Evolutionary conservation across 2,888 invertebrate species (phyloP), one percentile per base, ranked within the genome.

Genomic region (Phaonia tiefii): DNA sequence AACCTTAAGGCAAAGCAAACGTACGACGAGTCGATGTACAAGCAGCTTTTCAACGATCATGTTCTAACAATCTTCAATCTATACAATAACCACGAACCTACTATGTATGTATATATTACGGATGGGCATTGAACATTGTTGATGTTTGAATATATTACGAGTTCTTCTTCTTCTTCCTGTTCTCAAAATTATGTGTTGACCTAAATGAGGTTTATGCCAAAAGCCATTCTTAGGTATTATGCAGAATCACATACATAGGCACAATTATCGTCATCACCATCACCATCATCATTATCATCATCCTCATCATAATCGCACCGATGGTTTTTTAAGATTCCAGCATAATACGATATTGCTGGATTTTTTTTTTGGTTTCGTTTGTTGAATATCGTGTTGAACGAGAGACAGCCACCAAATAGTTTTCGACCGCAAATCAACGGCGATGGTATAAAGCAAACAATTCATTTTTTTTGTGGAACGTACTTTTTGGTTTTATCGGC

Each of bases 141-240:
- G n/a, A n/a, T 44, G 13, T 44, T 49, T 49, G 20, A 10, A 13
- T 17, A 8, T 5, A 37, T 37, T 15, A 4, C 17, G 15, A 3
- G 37, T 60, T 60, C 17, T 60, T 39, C 37, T n/a, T 11, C 22
- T 60, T 37, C 1, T 15, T 15, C 15, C 7, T 15, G 31, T 31
- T 31, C 8, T 22, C 39, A 63, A 63, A 63, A 39, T 63, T 63
- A 63, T 63, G 63, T 63, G 42, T 63, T 75, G 81, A 75, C 81
- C 81, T 72, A 72, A 81, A 81, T 81, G 78, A 81, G 75, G 72
- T 69, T 58, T 56, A 72, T 42, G 78, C 81, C 60, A 46, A 60
- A 66, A 60, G 71, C 77, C 63, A 63, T 42, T 31, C 31, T 31
- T 31, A 31, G 31, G 31, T 31, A 42, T 42, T 63, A 63, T 63